phyloP scores from a whole-genome alignment of 2,797 vertebrate genomes.

The Enteromius fasciolatus region DNA sequence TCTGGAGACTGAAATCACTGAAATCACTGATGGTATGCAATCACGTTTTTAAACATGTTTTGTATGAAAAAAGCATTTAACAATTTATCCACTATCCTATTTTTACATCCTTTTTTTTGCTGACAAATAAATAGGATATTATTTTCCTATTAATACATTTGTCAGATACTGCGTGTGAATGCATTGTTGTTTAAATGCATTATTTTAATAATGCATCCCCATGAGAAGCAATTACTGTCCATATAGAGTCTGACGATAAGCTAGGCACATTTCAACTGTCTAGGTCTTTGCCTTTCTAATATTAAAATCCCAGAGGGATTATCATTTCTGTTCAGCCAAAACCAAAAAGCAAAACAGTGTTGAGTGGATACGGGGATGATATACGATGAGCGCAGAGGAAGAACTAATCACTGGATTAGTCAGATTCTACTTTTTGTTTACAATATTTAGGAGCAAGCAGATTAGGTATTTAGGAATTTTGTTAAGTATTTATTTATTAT shows the following conservation, averaged over 20 bases:
- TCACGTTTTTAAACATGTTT: neutral
- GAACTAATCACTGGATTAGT: neutral
- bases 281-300: neutral
- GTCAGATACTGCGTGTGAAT: neutral
- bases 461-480: neutral
- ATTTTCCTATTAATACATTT: neutral
- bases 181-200: neutral
- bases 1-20: neutral
- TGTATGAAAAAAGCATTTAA: no score
- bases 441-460: neutral
- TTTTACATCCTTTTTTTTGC: no score
- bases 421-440: neutral
- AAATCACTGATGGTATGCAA: neutral
- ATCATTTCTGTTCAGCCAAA: conserved; percentile 5
- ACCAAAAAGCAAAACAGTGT: neutral
- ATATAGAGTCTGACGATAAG: neutral
- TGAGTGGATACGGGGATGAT: neutral
- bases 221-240: neutral
- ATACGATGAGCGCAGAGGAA: neutral
- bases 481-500: no score
- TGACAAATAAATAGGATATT: neutral
- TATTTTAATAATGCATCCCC: neutral
- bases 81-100: no score
- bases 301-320: neutral
- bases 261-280: neutral